Conservation (phyloP, 2,797 vertebrate species). For the Anableps anableps region DNA sequence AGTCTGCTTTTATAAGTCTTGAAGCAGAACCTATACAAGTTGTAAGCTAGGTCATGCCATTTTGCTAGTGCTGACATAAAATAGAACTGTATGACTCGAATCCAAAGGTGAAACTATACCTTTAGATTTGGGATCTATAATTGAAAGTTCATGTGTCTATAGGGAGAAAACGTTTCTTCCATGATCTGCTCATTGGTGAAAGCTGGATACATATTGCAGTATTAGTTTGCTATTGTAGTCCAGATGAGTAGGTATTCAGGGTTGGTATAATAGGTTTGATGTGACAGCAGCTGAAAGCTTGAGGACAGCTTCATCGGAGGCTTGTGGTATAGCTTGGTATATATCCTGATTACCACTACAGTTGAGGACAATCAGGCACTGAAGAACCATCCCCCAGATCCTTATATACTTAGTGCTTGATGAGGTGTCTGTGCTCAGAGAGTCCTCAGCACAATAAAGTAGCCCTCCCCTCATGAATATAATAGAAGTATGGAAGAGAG, state of each 20-base stretch:
- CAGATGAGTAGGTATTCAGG: background rate
- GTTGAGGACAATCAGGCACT: background rate
- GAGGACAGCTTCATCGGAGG: no score
- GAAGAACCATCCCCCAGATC: background rate
- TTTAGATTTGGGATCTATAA: constrained; percentile 27
- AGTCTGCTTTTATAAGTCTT: background rate
- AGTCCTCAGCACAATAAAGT: no score
- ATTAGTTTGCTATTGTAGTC: constrained; percentile 63
- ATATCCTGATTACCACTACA: background rate
- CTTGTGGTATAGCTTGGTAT: background rate
- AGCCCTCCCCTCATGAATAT: no score
- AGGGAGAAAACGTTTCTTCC: constrained; percentile 52
- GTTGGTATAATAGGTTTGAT: background rate
- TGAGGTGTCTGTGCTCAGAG: background rate
- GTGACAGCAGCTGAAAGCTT: background rate
- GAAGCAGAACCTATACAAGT: no score
- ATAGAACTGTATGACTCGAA: background rate
- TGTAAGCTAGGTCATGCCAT: background rate
- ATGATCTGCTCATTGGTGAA: constrained; percentile 13
- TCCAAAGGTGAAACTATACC: background rate
- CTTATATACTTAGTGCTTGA: background rate
- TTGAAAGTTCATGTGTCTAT: constrained; percentile 57
- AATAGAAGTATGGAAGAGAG: no score
- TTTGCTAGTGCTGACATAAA: background rate
- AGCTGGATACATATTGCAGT: constrained; percentile 65